Percentiles rank a stretch among this genome's conserved stretches.
Conservation (phyloP, 2,888 invertebrate genomes). For the Caradrina clavipalpis region DNA sequence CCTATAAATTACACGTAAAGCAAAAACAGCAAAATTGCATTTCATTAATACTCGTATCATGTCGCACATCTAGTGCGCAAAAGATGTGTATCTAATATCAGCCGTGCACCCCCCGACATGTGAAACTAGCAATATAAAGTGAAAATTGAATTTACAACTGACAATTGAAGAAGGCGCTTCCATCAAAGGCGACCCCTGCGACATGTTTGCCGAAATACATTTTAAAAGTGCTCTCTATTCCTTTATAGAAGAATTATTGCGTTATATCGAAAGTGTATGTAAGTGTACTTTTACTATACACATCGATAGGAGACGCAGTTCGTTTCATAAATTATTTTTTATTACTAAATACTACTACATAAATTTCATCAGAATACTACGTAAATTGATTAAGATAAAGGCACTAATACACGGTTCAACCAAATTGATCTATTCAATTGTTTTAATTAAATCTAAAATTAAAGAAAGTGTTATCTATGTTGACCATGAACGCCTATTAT, state of each 20-base stretch:
- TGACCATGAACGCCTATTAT: no score
- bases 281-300: constrained; percentile 22
- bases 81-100: constrained; percentile 60
- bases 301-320: constrained; percentile 14
- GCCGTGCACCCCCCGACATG: constrained; percentile 78
- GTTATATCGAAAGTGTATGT: constrained; percentile 44
- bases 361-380: not conserved
- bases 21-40: not conserved
- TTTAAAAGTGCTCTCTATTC: constrained; percentile 81
- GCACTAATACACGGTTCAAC: no score
- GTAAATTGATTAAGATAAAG: no score
- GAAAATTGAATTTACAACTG: constrained; percentile 90
- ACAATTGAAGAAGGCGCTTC: constrained; percentile 88
- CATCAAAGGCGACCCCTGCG: constrained; percentile 87
- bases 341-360: no score
- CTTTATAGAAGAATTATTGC: constrained; percentile 66
- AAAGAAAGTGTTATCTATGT: no score
- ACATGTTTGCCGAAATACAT: constrained; percentile 86
- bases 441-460: no score
- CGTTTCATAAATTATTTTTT: not conserved
- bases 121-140: constrained; percentile 88
- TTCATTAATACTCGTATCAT: constrained; percentile 18
- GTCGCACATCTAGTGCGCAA: constrained; percentile 41
- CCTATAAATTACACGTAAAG: not conserved
- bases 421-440: no score